These are phyloP conservation scores for Charaxes varanes DNA, from an alignment of 1,140 invertebrate genomes.

Conservation along the genomic window DNA sequence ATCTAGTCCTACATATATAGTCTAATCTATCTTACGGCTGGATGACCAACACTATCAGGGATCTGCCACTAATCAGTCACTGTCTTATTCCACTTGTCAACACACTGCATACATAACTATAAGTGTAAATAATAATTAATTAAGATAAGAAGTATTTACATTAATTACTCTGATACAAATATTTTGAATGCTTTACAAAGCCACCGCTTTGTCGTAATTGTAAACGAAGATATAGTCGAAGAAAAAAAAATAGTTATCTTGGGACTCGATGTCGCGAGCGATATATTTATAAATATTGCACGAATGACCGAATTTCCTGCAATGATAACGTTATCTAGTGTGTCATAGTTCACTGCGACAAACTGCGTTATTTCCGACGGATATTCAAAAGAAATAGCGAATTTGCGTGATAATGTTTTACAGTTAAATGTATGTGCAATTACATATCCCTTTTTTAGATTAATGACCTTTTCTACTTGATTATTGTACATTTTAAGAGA, in stretches of 20 bases:
- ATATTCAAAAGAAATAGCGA: constrained; percentile 14
- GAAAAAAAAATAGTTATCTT: background rate
- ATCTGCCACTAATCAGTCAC: too few relatives aligned
- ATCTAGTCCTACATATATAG: too few relatives aligned
- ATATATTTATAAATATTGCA: constrained; percentile 30
- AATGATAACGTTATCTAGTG: constrained; percentile 36
- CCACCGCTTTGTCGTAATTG: too few relatives aligned
- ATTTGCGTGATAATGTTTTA: constrained; percentile 7
- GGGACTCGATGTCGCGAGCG: constrained; percentile 11
- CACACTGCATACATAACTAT: too few relatives aligned
- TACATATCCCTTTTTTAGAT: background rate
- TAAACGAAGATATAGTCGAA: background rate
- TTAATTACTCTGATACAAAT: too few relatives aligned
- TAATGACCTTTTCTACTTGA: too few relatives aligned
- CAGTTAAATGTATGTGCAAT: background rate
- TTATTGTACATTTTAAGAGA: too few relatives aligned
- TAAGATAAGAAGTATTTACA: too few relatives aligned
- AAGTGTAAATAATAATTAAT: too few relatives aligned
- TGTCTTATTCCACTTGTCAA: too few relatives aligned
- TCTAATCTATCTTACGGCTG: too few relatives aligned
- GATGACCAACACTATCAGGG: too few relatives aligned
- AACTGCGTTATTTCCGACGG: constrained; percentile 28
- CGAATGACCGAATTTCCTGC: constrained; percentile 38
- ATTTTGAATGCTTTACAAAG: background rate
- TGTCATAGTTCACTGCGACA: constrained; percentile 38